A percentile compares a stretch with the other conserved stretches of the same genome.
Conservation (phyloP, 2,113 vertebrate genomes). For the Mirza zaza region DNA sequence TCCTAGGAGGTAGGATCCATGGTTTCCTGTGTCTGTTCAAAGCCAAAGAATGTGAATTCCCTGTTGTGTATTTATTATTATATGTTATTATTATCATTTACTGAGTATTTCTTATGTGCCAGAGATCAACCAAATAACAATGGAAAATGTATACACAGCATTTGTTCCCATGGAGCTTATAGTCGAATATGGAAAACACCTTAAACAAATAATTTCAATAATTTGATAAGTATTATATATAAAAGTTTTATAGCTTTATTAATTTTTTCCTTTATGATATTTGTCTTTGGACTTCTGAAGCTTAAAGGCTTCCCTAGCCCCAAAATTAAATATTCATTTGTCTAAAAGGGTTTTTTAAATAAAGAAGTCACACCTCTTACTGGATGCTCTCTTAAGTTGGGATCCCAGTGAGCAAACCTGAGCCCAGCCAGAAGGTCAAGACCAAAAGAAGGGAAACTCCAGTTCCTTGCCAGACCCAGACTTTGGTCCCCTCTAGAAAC, state of each 20-base stretch:
- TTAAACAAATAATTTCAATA: neutral
- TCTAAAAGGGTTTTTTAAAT: slow-evolving; percentile 46
- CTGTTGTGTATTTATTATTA: neutral
- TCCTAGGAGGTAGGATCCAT: neutral
- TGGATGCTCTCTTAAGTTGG: neutral
- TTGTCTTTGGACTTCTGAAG: neutral
- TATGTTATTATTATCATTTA: slow-evolving; percentile 28
- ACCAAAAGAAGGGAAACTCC: neutral
- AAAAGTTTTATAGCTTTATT: neutral
- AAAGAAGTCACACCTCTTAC: neutral
- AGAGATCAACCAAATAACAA: slow-evolving; percentile 60
- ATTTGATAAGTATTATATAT: neutral
- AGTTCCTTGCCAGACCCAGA: neutral
- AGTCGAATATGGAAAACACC: slow-evolving; percentile 2
- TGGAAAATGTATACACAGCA: neutral
- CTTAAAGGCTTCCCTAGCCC: neutral
- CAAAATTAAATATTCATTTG: neutral
- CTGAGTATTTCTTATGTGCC: neutral
- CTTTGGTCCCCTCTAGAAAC: neutral
- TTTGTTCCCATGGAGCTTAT: neutral
- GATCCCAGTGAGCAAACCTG: neutral
- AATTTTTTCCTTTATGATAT: slow-evolving; percentile 28
- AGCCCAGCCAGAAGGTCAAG: neutral
- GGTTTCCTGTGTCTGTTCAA: neutral
- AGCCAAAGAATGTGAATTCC: neutral